Base-by-base conservation (phyloP, 2,888 invertebrate species). In the Aplocera efformata region DNA sequence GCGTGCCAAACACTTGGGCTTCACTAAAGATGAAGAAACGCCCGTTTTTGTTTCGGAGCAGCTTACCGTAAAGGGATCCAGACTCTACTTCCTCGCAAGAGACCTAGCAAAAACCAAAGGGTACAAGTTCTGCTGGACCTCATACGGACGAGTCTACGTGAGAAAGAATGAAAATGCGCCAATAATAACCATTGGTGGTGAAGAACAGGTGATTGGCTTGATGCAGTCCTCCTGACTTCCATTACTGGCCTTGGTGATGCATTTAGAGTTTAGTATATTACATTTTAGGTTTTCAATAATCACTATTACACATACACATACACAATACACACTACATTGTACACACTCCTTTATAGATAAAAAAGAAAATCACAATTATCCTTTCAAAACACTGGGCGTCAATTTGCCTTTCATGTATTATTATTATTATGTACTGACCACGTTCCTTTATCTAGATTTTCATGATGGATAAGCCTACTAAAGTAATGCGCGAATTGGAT, bases 71-170 rank as follows among this genome's bases (percentile, higher is more conserved):
- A 32, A 25, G 17, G 32, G 32, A 13, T 32, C 32, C 8, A n/a
- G 32, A 17, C 32, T 36, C 4, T 30, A 17, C 10, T 29, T 8
- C 10, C 30, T 29, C 3, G 36, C 36, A 6, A 10, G 35, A 20
- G 35, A 35, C 6, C 17, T 36, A 1, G 17, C 36, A 6, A 37
- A 31, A 10, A 17, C 24, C 1, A 37, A 37, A 10, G 8, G 6
- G 2, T 37, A 26, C 25, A 30, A 31, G 6, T 37, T 37, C 10
- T 37, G 37, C 21, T 37, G 37, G 37, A 37, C 37, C 0, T 17
- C 37, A 6, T 26, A 31, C 10, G 25, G 31, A 0, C 9, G 26
- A 10, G 25, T 37, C 5, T 20, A 21, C n/a, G 10, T 37, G 4
- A 30, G 37, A 7, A 17, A 25, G 10, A 1, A 13, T 8, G 25